A percentile compares a stretch with the other conserved stretches of the same genome.
Evolutionary conservation across 2,797 vertebrate species (phyloP).

Genomic region (Coregonus suidteri): DNA sequence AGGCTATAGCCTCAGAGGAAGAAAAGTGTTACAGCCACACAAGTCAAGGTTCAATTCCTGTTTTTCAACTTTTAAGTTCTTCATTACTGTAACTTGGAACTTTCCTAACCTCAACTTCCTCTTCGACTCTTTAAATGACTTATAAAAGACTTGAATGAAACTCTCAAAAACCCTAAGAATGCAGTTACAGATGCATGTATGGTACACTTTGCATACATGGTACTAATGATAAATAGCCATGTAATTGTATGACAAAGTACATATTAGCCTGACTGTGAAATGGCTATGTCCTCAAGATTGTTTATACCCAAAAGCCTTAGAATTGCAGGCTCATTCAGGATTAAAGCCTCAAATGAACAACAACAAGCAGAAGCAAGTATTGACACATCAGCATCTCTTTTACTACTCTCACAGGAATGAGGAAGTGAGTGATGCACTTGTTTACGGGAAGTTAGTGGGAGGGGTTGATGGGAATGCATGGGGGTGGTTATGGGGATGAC

Average conservation of each 20-base stretch:
- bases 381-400: conserved; percentile 69
- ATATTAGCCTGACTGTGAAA: conserved; percentile 16
- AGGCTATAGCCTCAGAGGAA: conserved; percentile 17
- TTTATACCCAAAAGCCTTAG: conserved; percentile 9
- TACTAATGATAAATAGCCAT: neutral
- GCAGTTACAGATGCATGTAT: neutral
- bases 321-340: conserved; percentile 12
- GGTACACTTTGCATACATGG: neutral
- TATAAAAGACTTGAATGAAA: conserved; percentile 38
- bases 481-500: conserved; percentile 61
- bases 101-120: conserved; percentile 55
- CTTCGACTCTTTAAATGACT: conserved; percentile 41
- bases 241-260: neutral
- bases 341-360: conserved; percentile 26
- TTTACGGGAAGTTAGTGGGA: conserved; percentile 78
- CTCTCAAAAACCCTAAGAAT: neutral
- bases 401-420: conserved; percentile 73
- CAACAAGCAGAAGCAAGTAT: conserved; percentile 66
- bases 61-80: conserved; percentile 64
- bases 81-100: conserved; percentile 50
- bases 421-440: conserved; percentile 72
- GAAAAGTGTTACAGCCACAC: conserved; percentile 33
- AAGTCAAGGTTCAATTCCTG: conserved; percentile 65
- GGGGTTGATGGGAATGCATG: conserved; percentile 69
- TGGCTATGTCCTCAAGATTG: neutral